These are phyloP conservation scores for Gopherus evgoodei DNA, from an alignment of 2,113 vertebrate genomes.

Conservation along the genomic window DNA sequence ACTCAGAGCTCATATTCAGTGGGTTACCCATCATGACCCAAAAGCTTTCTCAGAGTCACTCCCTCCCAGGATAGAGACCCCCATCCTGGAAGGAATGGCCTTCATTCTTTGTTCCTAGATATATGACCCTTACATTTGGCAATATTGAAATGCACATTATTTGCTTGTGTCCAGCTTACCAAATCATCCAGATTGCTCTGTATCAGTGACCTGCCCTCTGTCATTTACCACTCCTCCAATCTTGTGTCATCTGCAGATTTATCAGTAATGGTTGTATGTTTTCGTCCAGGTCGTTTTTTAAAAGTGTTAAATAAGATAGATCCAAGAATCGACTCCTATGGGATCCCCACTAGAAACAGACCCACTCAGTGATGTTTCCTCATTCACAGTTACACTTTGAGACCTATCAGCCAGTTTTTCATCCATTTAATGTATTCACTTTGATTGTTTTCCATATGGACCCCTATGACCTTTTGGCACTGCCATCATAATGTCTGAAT, in stretches of 20 bases:
- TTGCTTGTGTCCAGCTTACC: fast-evolving
- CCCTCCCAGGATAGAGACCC: not conserved
- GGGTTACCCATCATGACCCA: not conserved
- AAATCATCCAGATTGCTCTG: not conserved
- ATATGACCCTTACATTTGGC: not conserved
- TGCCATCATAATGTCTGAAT: slow-evolving; percentile 10
- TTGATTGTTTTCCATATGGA: slow-evolving; percentile 58
- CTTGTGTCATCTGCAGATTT: not conserved
- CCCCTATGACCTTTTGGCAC: slow-evolving; percentile 61
- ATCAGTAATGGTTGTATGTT: not conserved
- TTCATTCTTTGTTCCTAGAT: not conserved
- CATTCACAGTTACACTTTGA: slow-evolving; percentile 66
- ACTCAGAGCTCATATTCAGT: not conserved
- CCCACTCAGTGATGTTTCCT: slow-evolving; percentile 62
- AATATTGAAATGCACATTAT: not conserved
- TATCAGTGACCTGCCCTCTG: not conserved
- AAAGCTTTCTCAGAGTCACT: not conserved
- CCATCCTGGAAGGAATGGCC: not conserved
- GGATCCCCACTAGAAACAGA: slow-evolving; percentile 48
- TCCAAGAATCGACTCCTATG: slow-evolving; percentile 53
- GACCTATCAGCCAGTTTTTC: not conserved
- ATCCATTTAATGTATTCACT: not conserved
- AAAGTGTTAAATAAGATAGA: slow-evolving; percentile 38
- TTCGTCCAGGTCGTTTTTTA: slow-evolving; percentile 58
- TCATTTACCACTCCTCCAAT: not conserved